phyloP scores from a whole-genome alignment of 2,888 invertebrate genomes.

The Gasteruption jaculator region DNA sequence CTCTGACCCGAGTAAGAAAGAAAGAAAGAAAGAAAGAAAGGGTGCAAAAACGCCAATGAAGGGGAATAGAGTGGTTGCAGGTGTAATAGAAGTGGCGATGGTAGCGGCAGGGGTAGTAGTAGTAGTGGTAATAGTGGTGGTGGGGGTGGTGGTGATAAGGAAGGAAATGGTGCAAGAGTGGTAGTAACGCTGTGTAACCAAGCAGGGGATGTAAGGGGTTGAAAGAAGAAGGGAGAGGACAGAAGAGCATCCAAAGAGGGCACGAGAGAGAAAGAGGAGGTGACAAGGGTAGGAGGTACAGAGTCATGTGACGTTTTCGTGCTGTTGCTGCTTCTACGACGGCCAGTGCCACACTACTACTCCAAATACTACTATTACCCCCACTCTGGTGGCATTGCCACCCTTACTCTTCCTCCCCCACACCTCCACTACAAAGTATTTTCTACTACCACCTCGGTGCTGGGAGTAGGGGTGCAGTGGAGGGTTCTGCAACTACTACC shows the following conservation, averaged over 20 bases:
- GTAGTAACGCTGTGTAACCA: not conserved
- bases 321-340: too few relatives aligned
- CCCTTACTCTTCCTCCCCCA: too few relatives aligned
- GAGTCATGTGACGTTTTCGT: too few relatives aligned
- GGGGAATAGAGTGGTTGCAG: slow-evolving; percentile 5
- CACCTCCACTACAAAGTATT: too few relatives aligned
- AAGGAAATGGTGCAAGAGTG: too few relatives aligned
- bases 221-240: slow-evolving; percentile 8
- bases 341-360: too few relatives aligned
- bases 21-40: slow-evolving; percentile 14
- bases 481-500: too few relatives aligned
- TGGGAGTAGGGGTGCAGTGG: too few relatives aligned
- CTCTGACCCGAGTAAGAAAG: slow-evolving; percentile 10
- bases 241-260: slow-evolving; percentile 3
- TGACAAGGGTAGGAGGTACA: slow-evolving; percentile 15
- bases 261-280: slow-evolving; percentile 10
- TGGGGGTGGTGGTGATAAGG: too few relatives aligned
- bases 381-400: too few relatives aligned
- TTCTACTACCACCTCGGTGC: too few relatives aligned
- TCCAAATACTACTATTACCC: too few relatives aligned
- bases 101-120: slow-evolving; percentile 2
- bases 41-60: slow-evolving; percentile 9
- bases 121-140: not conserved
- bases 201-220: not conserved
- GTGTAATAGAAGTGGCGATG: not conserved